Conservation (phyloP, 2,888 invertebrate species). For the Nemotelus nigrinus region DNA sequence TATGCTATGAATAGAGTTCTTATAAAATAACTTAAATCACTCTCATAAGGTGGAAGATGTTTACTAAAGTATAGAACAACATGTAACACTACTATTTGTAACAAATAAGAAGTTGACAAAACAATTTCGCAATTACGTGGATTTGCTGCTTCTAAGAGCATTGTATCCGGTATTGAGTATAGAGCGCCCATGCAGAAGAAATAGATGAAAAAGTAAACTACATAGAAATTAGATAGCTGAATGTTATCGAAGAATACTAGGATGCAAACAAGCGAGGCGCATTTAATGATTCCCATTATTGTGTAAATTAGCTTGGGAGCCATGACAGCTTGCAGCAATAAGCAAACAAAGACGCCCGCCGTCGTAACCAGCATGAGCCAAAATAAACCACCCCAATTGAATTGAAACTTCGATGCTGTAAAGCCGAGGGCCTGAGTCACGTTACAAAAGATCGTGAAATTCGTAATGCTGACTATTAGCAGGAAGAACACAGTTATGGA, state of each 20-base stretch:
- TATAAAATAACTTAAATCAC: slow-evolving; percentile 4
- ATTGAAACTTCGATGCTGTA: background rate
- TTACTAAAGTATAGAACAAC: slow-evolving; percentile 16
- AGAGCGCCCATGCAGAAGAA: slow-evolving; percentile 29
- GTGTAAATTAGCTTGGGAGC: slow-evolving; percentile 19
- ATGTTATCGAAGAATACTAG: slow-evolving; percentile 25
- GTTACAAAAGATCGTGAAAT: slow-evolving; percentile 35
- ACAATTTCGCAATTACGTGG: slow-evolving; percentile 33
- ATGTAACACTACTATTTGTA: background rate
- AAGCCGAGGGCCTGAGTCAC: slow-evolving; percentile 2
- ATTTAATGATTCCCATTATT: slow-evolving; percentile 16
- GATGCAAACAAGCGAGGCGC: slow-evolving; percentile 15
- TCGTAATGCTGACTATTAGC: slow-evolving; percentile 1
- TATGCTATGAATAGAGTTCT: slow-evolving; percentile 19
- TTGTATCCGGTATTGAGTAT: slow-evolving; percentile 11
- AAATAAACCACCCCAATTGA: slow-evolving; percentile 2
- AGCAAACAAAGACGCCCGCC: background rate
- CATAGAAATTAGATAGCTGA: background rate
- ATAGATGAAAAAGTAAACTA: slow-evolving; percentile 19
- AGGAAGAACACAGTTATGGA: slow-evolving; percentile 18
- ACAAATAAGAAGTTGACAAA: background rate
- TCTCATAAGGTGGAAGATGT: background rate
- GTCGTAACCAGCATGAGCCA: slow-evolving; percentile 11
- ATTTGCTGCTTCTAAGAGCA: slow-evolving; percentile 32
- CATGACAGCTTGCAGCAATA: background rate